Conservation (phyloP, 2,888 invertebrate genomes). For the Pseudococcus jackbeardsleyi region DNA sequence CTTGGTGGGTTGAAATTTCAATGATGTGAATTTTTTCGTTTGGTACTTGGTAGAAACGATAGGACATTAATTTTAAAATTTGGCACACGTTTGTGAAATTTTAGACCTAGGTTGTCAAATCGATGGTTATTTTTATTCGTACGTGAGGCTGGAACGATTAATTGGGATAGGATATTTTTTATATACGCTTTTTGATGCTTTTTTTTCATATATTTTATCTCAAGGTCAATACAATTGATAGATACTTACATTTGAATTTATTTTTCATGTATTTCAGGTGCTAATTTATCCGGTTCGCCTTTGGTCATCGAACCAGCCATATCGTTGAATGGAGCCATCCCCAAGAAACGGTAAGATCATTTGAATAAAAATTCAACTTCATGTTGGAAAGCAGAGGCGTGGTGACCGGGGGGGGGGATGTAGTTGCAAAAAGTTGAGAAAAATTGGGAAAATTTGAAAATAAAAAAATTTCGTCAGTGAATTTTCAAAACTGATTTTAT, state of each 20-base stretch:
- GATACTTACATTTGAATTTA: not conserved
- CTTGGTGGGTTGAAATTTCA: not conserved
- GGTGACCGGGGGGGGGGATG: too few relatives aligned
- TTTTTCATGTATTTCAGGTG: constrained; percentile 2
- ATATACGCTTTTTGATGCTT: not conserved
- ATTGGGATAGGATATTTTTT: not conserved
- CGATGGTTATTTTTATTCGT: constrained; percentile 11
- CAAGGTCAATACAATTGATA: not conserved
- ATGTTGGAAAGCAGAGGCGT: too few relatives aligned
- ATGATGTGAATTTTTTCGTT: not conserved
- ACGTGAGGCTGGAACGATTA: not conserved
- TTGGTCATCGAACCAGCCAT: constrained; percentile 40
- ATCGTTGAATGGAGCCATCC: not conserved
- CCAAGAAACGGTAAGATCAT: constrained; percentile 15
- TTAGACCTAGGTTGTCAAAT: not conserved
- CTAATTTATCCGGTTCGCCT: not conserved
- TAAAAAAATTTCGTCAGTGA: too few relatives aligned
- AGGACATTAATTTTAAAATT: not conserved
- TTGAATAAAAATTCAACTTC: not conserved
- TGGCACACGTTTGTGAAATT: not conserved
- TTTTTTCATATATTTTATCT: not conserved
- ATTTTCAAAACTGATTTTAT: too few relatives aligned
- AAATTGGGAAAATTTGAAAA: too few relatives aligned
- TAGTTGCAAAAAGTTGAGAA: too few relatives aligned
- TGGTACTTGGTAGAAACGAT: too few relatives aligned